Percentiles rank a stretch among this genome's conserved stretches.
Conservation (phyloP, 2,113 vertebrate species). For the Dinomys branickii region DNA sequence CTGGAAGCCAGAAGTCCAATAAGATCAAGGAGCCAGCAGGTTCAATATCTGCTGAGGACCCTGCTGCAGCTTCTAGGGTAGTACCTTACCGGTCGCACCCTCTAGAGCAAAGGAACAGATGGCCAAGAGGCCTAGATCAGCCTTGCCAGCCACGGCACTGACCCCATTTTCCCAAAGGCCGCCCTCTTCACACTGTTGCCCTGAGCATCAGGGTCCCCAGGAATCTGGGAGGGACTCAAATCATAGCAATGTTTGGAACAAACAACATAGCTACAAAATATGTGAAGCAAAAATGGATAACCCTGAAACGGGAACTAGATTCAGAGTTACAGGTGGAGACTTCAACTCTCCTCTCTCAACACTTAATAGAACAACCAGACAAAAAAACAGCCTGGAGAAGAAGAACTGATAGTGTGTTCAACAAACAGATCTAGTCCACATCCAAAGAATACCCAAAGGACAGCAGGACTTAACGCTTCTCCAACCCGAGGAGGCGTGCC, state of each 20-base stretch:
- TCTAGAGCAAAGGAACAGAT: neutral
- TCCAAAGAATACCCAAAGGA: fast-evolving
- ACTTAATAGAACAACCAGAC: neutral
- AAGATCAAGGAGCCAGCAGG: too few relatives aligned
- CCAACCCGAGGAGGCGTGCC: too few relatives aligned
- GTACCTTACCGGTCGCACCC: too few relatives aligned
- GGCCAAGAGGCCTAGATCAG: neutral
- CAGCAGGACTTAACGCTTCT: fast-evolving
- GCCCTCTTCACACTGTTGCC: neutral
- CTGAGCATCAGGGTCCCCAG: neutral
- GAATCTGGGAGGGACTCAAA: neutral
- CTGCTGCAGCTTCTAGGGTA: neutral
- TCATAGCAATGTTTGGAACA: neutral
- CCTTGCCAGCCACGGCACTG: neutral
- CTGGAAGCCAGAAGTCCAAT: neutral
- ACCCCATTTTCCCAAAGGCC: neutral
- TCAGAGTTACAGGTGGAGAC: too few relatives aligned
- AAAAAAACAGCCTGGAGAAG: neutral
- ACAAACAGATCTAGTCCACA: too few relatives aligned
- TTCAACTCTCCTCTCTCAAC: neutral
- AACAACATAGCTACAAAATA: neutral
- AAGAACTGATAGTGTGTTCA: neutral
- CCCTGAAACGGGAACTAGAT: fast-evolving
- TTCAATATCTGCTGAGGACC: neutral
- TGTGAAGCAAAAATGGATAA: fast-evolving